phyloP scores from a whole-genome alignment of 92 coral and sea anemone genomes.

The Palythoa grandis region DNA sequence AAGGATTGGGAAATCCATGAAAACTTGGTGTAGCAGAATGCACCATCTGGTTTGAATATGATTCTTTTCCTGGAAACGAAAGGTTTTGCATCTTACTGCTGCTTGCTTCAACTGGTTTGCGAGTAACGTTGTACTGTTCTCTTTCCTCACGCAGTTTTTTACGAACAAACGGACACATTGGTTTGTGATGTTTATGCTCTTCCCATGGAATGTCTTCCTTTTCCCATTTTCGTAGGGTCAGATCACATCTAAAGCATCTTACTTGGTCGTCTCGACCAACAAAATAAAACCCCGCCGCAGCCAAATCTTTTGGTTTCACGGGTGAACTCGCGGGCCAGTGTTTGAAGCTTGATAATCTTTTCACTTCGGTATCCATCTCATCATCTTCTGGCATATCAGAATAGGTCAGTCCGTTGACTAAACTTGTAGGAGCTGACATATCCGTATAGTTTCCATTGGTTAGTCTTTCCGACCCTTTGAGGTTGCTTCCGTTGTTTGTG shows the following conservation, averaged over 20 bases:
- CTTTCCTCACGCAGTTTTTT: conserved; percentile 56
- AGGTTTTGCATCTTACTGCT: background rate
- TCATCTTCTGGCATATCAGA: conserved; percentile 70
- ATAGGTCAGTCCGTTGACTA: conserved; percentile 26
- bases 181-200: conserved; percentile 62
- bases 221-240: conserved; percentile 74
- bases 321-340: conserved; percentile 76
- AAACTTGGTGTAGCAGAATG: background rate
- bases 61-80: background rate
- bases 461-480: background rate
- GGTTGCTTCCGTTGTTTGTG: background rate
- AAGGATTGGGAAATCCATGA: background rate
- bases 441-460: background rate
- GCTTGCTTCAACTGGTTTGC: conserved; percentile 51
- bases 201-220: conserved; percentile 78
- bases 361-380: conserved; percentile 74
- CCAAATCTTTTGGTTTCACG: conserved; percentile 71
- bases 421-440: background rate
- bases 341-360: conserved; percentile 73
- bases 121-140: conserved; percentile 37
- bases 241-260: conserved; percentile 79
- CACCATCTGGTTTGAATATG: conserved; percentile 1
- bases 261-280: conserved; percentile 80
- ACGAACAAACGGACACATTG: conserved; percentile 60
- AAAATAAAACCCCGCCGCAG: conserved; percentile 85